Evolutionary conservation across 2,888 invertebrate species (phyloP).

Genomic region (Pristionchus fissidentatus): DNA sequence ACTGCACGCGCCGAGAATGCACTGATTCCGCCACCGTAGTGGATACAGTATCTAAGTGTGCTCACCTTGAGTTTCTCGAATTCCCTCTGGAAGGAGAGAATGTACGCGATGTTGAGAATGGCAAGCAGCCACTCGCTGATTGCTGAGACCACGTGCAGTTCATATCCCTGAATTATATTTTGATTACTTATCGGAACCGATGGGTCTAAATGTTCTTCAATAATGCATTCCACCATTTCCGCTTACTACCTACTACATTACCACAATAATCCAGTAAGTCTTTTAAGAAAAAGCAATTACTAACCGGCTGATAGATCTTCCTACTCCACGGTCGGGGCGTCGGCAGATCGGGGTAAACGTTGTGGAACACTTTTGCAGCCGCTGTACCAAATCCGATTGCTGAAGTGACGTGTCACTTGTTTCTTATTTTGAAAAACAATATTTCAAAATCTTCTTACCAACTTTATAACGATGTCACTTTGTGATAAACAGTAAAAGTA

Average conservation of each 20-base stretch:
- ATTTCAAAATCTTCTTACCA: too few species aligned
- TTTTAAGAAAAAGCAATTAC: slow-evolving; percentile 15
- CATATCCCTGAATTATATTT: slow-evolving; percentile 79
- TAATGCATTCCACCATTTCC: too few species aligned
- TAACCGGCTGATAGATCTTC: slow-evolving; percentile 65
- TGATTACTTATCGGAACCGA: neutral
- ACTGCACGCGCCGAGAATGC: too few species aligned
- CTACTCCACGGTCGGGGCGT: slow-evolving; percentile 73
- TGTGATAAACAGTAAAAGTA: neutral
- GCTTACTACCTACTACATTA: too few species aligned
- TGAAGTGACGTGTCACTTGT: slow-evolving; percentile 49
- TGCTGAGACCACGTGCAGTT: slow-evolving; percentile 82
- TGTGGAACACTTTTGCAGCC: slow-evolving; percentile 66
- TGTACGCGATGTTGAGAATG: slow-evolving; percentile 81
- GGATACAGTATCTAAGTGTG: neutral
- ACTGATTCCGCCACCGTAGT: too few species aligned
- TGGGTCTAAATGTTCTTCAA: too few species aligned
- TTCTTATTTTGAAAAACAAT: neutral
- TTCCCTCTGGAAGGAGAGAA: slow-evolving; percentile 82
- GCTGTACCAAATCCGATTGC: slow-evolving; percentile 65
- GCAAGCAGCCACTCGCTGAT: slow-evolving; percentile 83
- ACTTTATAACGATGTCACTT: neutral
- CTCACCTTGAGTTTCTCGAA: slow-evolving; percentile 79
- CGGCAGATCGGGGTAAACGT: slow-evolving; percentile 67
- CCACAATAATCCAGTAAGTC: too few species aligned